Percentiles rank a stretch among this genome's conserved stretches.
These are phyloP conservation scores for Hydrochoerus hydrochaeris DNA, from an alignment of 2,113 vertebrate species.

Conservation along the genomic window DNA sequence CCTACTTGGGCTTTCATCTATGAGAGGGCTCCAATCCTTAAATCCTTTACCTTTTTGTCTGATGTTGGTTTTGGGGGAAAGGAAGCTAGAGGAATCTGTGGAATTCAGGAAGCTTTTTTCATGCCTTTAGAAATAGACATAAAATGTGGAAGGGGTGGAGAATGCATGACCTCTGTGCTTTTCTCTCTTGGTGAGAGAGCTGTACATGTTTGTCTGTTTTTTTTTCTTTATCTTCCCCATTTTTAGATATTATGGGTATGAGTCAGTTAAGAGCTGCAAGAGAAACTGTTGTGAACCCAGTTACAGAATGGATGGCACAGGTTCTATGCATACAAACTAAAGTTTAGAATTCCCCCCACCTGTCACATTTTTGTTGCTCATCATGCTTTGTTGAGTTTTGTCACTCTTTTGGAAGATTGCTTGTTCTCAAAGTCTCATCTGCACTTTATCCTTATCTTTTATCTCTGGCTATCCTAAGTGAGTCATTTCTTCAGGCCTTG, in stretches of 20 bases:
- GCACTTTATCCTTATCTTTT: neutral
- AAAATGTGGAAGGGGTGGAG: neutral
- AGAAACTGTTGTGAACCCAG: neutral
- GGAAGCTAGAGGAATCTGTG: neutral
- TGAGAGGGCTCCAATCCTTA: neutral
- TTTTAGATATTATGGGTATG: neutral
- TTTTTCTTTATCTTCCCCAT: neutral
- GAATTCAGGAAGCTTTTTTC: neutral
- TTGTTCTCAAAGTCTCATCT: neutral
- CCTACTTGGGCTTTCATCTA: neutral
- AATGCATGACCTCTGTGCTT: neutral
- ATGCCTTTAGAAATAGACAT: neutral
- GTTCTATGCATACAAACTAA: neutral
- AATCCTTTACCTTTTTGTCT: neutral
- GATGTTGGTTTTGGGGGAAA: neutral
- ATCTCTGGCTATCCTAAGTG: neutral
- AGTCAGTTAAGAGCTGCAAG: neutral
- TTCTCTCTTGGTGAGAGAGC: neutral
- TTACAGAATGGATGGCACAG: neutral
- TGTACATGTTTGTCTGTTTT: neutral
- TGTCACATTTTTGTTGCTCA: neutral
- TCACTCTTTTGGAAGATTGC: neutral
- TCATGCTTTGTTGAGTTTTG: neutral
- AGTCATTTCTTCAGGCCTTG: neutral
- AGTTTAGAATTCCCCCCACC: no score